phyloP scores from a whole-genome alignment of 1,140 invertebrate species.

The Nasonia longicornis region DNA sequence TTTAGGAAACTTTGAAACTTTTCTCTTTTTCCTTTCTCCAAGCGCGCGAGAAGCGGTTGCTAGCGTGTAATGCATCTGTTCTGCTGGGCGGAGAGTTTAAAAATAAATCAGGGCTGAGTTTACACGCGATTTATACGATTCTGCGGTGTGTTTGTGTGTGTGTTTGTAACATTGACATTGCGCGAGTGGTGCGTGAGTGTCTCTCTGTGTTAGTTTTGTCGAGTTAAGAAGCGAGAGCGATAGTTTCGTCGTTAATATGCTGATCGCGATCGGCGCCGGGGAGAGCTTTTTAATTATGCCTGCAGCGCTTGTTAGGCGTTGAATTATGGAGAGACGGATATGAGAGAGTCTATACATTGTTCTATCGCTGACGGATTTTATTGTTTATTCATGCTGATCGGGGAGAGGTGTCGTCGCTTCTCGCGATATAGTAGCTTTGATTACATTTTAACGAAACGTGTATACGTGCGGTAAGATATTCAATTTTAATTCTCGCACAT shows the following conservation, averaged over 20 bases:
- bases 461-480: no score
- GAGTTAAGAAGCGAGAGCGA: no score
- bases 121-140: neutral
- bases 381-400: neutral
- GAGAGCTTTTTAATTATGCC: no score
- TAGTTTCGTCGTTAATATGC: no score
- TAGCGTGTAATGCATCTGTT: constrained; percentile 1
- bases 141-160: neutral
- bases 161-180: constrained; percentile 9
- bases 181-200: neutral
- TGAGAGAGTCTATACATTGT: neutral
- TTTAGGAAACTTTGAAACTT: neutral
- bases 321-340: no score
- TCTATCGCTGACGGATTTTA: neutral
- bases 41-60: neutral
- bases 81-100: neutral
- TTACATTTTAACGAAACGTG: no score
- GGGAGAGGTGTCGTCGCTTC: no score
- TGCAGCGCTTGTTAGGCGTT: no score
- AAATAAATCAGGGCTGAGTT: constrained; percentile 10
- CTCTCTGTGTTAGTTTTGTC: no score
- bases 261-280: no score
- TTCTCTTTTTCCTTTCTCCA: neutral
- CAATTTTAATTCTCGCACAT: neutral
- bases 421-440: no score